Conservation (phyloP, 2,888 invertebrate genomes). For the Junonia oenone region DNA sequence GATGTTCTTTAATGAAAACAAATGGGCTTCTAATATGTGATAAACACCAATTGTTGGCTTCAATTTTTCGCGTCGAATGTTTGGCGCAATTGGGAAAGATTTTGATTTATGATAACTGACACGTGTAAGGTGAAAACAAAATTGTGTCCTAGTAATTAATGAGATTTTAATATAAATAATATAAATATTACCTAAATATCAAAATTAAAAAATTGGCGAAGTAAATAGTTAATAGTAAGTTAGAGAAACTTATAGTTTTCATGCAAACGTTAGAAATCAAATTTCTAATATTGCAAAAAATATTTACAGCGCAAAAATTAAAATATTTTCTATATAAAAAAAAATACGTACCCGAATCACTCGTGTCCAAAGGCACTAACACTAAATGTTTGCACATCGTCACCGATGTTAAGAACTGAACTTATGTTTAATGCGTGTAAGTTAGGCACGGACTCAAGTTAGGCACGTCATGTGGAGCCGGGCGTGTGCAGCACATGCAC, state of each 20-base stretch:
- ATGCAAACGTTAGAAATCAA: no score
- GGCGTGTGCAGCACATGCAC: constrained; percentile 23
- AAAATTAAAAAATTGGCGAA: no score
- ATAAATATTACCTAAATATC: no score
- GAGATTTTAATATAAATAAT: no score
- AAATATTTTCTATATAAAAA: background rate
- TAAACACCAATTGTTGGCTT: constrained; percentile 48
- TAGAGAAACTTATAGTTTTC: no score
- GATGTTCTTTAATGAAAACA: constrained; percentile 52
- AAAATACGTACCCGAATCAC: constrained; percentile 49
- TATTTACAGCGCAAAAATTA: background rate
- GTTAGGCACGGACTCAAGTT: background rate
- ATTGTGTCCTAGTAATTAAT: no score
- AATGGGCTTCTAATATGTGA: constrained; percentile 64
- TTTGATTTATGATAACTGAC: no score
- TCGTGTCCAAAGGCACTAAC: constrained; percentile 51
- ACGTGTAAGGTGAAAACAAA: no score
- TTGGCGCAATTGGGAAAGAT: background rate
- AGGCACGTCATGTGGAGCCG: constrained; percentile 3
- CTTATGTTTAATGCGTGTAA: background rate
- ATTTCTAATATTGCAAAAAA: background rate
- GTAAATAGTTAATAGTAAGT: no score
- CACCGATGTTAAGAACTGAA: no score
- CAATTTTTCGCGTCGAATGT: constrained; percentile 9
- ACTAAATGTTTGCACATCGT: constrained; percentile 61